Evolutionary conservation across 2,797 vertebrate species (phyloP), one percentile per base, ranked within the genome.

Genomic region (Mormyrus hasselquistii): DNA sequence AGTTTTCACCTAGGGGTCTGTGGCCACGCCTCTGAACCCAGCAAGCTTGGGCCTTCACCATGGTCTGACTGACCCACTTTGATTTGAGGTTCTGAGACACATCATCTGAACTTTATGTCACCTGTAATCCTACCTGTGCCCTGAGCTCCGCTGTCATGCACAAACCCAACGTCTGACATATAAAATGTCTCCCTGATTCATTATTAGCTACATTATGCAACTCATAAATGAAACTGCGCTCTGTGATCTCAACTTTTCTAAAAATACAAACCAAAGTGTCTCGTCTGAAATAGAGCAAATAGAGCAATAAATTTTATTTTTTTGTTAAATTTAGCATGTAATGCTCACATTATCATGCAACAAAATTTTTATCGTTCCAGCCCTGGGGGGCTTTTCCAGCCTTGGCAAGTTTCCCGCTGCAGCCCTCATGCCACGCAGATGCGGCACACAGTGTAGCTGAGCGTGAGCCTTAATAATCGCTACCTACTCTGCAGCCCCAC

Each of bases 201-300:
- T 84, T 84, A 84, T 84, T 84, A 50, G 82, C 44, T 50, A 84
- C 41, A 84, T 50, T 44, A 22, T 84, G 76, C 34, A 44, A 84
- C 82, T 22, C 19, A 50, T 47, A 41, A 50, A 22, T 84, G 16
- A n/a, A 84, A 84, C 41, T 44, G 73, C 16, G 9, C 19, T 49
- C 1, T 0, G 82, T 22, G 82, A 22, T 49, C 82, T 44, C 41
- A 84, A 44, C 38, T 19, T 84, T 84, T 84, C 82, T 84, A 84
- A 84, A 84, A 84, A 84, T 84, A 84, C 47, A 84, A 47, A 49
- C 82, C 47, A 84, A 84, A 49, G 22, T 84, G 82, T 47, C 9
- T 25, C 47, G 5, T 84, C n/a, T 69, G 65, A 69, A 69, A 69
- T 69, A 34, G 65, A 82, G 38, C 34, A 41, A 19, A 82, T n/a